A percentile compares a stretch with the other conserved stretches of the same genome.
Conservation (phyloP, 2,113 vertebrate genomes). For the Delphinus delphis region DNA sequence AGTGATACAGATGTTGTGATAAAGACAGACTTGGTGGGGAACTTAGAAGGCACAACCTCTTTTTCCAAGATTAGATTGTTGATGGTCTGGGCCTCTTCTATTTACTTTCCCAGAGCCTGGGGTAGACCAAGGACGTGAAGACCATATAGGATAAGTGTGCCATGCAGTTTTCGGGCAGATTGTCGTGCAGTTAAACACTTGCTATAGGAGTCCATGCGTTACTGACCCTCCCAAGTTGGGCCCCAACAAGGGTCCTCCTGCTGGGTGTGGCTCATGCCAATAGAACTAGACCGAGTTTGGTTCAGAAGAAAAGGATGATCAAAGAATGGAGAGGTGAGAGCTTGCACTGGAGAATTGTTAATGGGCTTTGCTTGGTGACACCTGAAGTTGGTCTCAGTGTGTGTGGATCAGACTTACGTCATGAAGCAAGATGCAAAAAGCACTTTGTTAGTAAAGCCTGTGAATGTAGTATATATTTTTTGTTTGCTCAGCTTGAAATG, state of each 20-base stretch:
- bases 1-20: background rate
- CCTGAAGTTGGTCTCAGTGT: background rate
- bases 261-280: background rate
- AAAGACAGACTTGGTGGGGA: background rate
- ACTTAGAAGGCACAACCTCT: background rate
- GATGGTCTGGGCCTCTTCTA: background rate
- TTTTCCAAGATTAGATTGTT: background rate
- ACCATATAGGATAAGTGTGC: background rate
- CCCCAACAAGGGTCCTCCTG: background rate
- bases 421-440: background rate
- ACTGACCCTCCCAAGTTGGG: background rate
- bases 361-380: background rate
- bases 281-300: background rate
- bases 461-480: background rate
- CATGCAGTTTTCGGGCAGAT: background rate
- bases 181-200: background rate
- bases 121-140: background rate
- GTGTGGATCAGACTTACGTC: background rate
- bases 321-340: background rate
- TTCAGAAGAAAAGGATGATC: background rate
- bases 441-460: background rate
- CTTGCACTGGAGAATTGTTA: background rate
- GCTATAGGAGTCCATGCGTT: background rate
- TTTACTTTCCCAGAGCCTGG: background rate
- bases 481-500: background rate